Conservation (phyloP, 2,888 invertebrate species). For the Perdita meconis region DNA sequence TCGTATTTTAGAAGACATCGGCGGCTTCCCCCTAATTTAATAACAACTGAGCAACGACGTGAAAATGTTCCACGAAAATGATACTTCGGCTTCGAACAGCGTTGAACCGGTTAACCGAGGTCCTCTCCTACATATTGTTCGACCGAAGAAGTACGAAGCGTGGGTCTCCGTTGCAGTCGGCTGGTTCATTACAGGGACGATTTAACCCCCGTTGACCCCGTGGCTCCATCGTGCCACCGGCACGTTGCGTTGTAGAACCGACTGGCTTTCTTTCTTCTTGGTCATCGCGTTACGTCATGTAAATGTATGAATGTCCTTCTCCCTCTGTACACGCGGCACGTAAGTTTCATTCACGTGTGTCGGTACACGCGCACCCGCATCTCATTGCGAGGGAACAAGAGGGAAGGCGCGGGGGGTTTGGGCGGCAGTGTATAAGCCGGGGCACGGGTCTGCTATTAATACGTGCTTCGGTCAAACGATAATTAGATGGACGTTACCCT, state of each 20-base stretch:
- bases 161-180: constrained; percentile 63
- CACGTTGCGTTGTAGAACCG: constrained; percentile 42
- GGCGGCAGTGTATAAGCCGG: constrained; percentile 21
- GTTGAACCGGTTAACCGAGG: too few relatives aligned
- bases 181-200: constrained; percentile 76
- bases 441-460: constrained; percentile 74
- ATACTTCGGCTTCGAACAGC: too few relatives aligned
- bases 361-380: constrained; percentile 15
- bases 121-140: too few relatives aligned
- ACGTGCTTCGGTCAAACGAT: constrained; percentile 79
- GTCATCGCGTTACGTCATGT: constrained; percentile 5
- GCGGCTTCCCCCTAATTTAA: too few relatives aligned
- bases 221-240: constrained; percentile 43
- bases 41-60: too few relatives aligned
- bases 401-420: not conserved
- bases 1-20: too few relatives aligned
- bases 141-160: constrained; percentile 56
- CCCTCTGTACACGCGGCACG: constrained; percentile 8
- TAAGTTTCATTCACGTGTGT: constrained; percentile 6
- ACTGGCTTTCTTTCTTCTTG: constrained; percentile 47
- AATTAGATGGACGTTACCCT: constrained; percentile 82
- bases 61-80: too few relatives aligned
- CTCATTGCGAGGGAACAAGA: constrained; percentile 4
- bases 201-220: constrained; percentile 81
- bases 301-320: constrained; percentile 14